Evolutionary conservation across 2,888 invertebrate species (phyloP), one percentile per base, ranked within the genome.

Genomic region (Drepanosiphum platanoidis): DNA sequence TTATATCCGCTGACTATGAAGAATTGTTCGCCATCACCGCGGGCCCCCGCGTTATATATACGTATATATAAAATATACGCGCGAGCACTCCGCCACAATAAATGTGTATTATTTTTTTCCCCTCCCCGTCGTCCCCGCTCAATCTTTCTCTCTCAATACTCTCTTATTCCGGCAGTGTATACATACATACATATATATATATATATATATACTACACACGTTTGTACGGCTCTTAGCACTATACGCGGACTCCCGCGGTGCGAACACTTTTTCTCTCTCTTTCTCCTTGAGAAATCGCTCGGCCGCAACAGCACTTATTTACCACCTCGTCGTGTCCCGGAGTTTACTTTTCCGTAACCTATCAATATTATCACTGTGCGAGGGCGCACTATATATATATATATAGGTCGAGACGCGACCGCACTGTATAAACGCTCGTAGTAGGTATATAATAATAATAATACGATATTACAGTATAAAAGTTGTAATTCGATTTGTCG

Each of bases 1-100:
- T 84, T 84, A 84, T 84, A 84, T 84, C 84, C 66, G 84, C 84
- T 75, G 84, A 84, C 84, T 84, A 75, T 84, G 84, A 84, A 70
- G 84, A 77, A 84, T 84, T 66, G 84, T 77, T 66, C 27, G 46
- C 83, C 83, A 52, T 75, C 83, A n/a, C 13, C n/a, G 11, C 32
- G 22, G 2, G 13, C 42, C 9, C 72, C 42, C 70, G 30, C 18
- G 52, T 52, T 5, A 18, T 52, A 52, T 52, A 52, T 52, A n/a
- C 22, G 22, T 52, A 22, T 18, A 39, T 52, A 52, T 22, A 52
- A 3, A n/a, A 52, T 8, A 52, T 8, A 18, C 18, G 22, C 30
- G 9, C 18, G 9, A n/a, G 32, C 15, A 74, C 74, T 74, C 34
- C 64, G 46, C 83, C 74, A 46, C 75, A 34, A 77, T 84, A 84